Conservation (phyloP, 1,140 invertebrate genomes). For the Nephotettix cincticeps region DNA sequence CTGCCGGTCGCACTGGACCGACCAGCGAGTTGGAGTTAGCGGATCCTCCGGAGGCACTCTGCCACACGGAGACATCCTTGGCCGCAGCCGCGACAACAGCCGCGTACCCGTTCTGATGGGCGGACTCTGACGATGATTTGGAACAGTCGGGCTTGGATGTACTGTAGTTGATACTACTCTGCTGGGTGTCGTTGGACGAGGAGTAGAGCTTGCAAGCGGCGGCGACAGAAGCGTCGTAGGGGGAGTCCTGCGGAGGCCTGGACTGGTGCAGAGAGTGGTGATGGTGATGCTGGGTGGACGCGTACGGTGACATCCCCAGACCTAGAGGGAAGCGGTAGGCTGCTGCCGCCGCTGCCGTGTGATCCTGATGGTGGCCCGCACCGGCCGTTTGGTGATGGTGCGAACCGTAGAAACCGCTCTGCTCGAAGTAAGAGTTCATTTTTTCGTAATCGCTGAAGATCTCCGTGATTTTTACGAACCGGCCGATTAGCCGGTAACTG, state of each 20-base stretch:
- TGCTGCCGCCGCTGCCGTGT: conserved; percentile 60
- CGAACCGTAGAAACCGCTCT: conserved; percentile 88
- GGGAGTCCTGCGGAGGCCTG: conserved; percentile 80
- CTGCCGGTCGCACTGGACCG: conserved; percentile 72
- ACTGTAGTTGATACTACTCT: conserved; percentile 58
- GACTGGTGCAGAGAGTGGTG: conserved; percentile 73
- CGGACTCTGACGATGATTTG: conserved; percentile 53
- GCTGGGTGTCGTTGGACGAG: conserved; percentile 57
- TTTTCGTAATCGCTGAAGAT: conserved; percentile 45
- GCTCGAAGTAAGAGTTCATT: conserved; percentile 96
- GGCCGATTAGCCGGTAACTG: conserved; percentile 16
- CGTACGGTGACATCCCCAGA: conserved; percentile 81
- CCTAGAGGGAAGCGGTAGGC: conserved; percentile 80
- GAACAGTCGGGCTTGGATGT: conserved; percentile 44
- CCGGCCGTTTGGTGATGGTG: conserved; percentile 71
- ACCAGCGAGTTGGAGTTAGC: conserved; percentile 43
- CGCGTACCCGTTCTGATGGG: conserved; percentile 64
- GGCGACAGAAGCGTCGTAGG: conserved; percentile 85
- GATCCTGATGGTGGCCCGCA: conserved; percentile 65
- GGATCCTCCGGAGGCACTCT: conserved; percentile 53
- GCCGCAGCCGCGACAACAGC: conserved; percentile 60
- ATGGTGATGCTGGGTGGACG: conserved; percentile 70
- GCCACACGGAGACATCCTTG: conserved; percentile 63
- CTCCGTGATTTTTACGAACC: conserved; percentile 15
- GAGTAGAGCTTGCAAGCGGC: conserved; percentile 81